Base-by-base conservation (phyloP, 2,113 vertebrate species). In the Nibea coibor region DNA sequence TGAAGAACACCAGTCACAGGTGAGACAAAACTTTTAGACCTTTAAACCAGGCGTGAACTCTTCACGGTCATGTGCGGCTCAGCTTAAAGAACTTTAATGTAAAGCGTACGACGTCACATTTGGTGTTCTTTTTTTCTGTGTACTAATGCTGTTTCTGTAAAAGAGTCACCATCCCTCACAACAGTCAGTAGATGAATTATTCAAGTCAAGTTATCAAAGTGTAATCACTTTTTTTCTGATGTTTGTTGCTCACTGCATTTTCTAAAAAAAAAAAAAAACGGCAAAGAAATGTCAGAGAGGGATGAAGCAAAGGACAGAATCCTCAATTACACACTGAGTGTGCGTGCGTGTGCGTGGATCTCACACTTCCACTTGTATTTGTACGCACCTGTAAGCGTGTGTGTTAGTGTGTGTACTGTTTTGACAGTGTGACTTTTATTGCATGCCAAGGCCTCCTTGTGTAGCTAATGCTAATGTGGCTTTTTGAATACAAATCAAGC, bases 1-100 rank as follows among this genome's bases (percentile, higher is more conserved):
- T 0, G 87, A 96, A 39, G 87, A 93, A 71, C 97, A 99, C 91
- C 95, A 82, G 82, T 94, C 95, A 48, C 95, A 97, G 95, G 98
- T 99, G 74, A 94, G 92, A 73, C 76, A 17, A 5, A 12, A 16
- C 24, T n/a, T 47, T 35, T 11, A 11, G 7, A 50, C 10, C 19
- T 62, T 3, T 71, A 50, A 14, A n/a, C 12, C 50, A 1, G 0
- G 48, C n/a, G 7, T 39, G 8, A 17, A 14, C 43, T 43, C 51
- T 26, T 26, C 24, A 26, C 24, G 24, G 6, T 71, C 47, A 14
- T 71, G 26, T 8, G 61, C 15, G 19, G 3, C 7, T 58, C 17
- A 22, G 54, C n/a, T 51, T 17, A 6, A 35, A 22, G 28, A 77
- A 45, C 48, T 48, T 35, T 56, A 15, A 39, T 35, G 26, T 54